Percentiles rank a stretch among this genome's conserved stretches.
Conservation (phyloP, 2,888 invertebrate species). For the Tetanocera ferruginea region DNA sequence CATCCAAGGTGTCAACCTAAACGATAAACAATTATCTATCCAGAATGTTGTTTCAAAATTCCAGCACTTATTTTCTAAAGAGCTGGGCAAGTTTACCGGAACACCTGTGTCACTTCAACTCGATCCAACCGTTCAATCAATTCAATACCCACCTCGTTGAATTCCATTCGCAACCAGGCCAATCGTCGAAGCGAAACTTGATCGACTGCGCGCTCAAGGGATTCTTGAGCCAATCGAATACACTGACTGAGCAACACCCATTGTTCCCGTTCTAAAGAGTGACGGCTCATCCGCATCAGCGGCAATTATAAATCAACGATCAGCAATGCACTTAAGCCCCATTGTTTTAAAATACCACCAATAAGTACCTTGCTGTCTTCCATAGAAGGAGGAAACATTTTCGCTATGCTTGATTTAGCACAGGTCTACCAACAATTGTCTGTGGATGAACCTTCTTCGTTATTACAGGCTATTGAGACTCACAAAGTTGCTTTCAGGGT, state of each 20-base stretch:
- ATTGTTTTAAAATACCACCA: slow-evolving; percentile 50
- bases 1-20: slow-evolving; percentile 38
- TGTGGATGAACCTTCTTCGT: slow-evolving; percentile 57
- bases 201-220: slow-evolving; percentile 47
- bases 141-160: slow-evolving; percentile 26
- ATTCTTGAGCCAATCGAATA: slow-evolving; percentile 46
- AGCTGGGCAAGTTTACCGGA: slow-evolving; percentile 39
- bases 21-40: slow-evolving; percentile 2
- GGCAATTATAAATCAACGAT: slow-evolving; percentile 56
- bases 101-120: slow-evolving; percentile 27
- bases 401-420: slow-evolving; percentile 62
- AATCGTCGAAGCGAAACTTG: slow-evolving; percentile 43
- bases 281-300: slow-evolving; percentile 52
- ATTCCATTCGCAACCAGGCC: slow-evolving; percentile 25
- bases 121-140: slow-evolving; percentile 11
- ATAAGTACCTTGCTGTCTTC: slow-evolving; percentile 40
- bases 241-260: slow-evolving; percentile 42
- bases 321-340: slow-evolving; percentile 53
- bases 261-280: slow-evolving; percentile 26
- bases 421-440: slow-evolving; percentile 63
- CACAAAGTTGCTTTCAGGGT: slow-evolving; percentile 58
- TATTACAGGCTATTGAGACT: slow-evolving; percentile 59
- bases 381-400: slow-evolving; percentile 55
- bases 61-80: slow-evolving; percentile 32
- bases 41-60: slow-evolving; percentile 31